These are phyloP conservation scores for Dascyllus trimaculatus DNA, from an alignment of 2,113 vertebrate species.

Conservation along the genomic window DNA sequence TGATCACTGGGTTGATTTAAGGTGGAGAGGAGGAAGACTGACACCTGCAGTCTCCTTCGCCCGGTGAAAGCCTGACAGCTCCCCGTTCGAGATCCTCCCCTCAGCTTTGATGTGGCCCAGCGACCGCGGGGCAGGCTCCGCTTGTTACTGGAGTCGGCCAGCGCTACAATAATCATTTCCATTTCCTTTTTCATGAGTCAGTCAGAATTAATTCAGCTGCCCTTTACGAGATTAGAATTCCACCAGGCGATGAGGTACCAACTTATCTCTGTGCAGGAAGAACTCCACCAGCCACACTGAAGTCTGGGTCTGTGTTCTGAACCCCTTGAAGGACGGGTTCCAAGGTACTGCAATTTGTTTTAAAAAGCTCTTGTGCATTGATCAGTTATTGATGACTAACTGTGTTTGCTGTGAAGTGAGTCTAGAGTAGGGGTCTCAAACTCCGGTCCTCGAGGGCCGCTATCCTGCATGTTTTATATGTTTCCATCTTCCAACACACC, in stretches of 20 bases:
- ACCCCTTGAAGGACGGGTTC: slow-evolving; percentile 24
- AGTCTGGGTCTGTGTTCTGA: slow-evolving; percentile 31
- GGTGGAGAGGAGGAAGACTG: slow-evolving; percentile 21
- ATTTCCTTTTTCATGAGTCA: slow-evolving; percentile 72
- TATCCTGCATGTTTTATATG: too few species aligned
- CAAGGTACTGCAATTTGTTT: neutral
- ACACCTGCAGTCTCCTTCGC: slow-evolving; percentile 10
- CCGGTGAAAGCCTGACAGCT: slow-evolving; percentile 23
- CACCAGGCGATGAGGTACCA: slow-evolving; percentile 33
- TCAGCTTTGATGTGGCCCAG: slow-evolving; percentile 53
- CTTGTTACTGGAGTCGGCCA: slow-evolving; percentile 36
- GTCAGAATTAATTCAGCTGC: slow-evolving; percentile 73
- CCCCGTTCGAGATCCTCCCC: slow-evolving; percentile 12
- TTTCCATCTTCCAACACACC: too few species aligned
- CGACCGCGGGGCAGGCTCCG: slow-evolving; percentile 35
- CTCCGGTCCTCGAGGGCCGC: too few species aligned
- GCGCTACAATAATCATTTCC: slow-evolving; percentile 63
- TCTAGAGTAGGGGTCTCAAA: too few species aligned
- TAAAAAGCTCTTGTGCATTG: neutral
- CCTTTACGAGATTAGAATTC: slow-evolving; percentile 70
- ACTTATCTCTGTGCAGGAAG: slow-evolving; percentile 62
- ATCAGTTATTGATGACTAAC: neutral
- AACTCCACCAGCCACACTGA: slow-evolving; percentile 58
- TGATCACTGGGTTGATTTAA: slow-evolving; percentile 41
- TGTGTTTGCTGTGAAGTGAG: neutral